Base-by-base conservation (phyloP, 2,797 vertebrate genomes). In the Aulostomus chinensis region DNA sequence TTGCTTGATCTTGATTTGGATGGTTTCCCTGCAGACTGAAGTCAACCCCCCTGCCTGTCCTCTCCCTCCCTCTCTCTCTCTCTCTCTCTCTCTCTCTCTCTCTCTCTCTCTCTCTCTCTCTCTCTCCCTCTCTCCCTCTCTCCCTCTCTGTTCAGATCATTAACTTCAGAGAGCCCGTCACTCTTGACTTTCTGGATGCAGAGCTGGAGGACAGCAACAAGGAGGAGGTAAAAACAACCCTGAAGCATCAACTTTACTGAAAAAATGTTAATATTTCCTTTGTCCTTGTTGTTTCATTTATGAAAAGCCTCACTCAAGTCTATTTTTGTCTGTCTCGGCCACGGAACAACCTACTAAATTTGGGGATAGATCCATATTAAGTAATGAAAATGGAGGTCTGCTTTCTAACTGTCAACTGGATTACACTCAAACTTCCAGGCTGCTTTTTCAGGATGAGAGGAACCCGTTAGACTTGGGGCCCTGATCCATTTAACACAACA, bases 121-220 rank as follows among this genome's bases (percentile, higher is more conserved):
- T 62, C 13, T 21, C 31, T n/a, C 26, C 10, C 15, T 34, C 72
- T 62, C 13, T 21, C 31, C 2, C 45, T 33, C 9, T 38, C 18
- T 13, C 36, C 68, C 53, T 6, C 18, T 45, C 42, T 58, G 39
- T 73, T 40, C 78, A 98, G 97, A 95, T 94, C 85, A 92, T 94
- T 86, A 97, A 94, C 83, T 98, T 98, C 84, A 92, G 91, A 28
- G 97, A 99, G 73, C 93, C 95, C 0, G 95, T 99, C 73, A 98
- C 95, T 0, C 80, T 99, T 76, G 96, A 99, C 74, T 97, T 99
- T 73, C 84, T 99, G 75, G 97, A 98, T 12, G 96, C 97, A 20
- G 97, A 99, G 84, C 87, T 99, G 67, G 93, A 97, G 74, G 95
- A 98, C 14, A 92, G 73, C 63, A 95, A 93, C 85, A 99, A 98